Percentiles rank a stretch among this genome's conserved stretches.
Evolutionary conservation across 2,113 vertebrate species (phyloP).

Genomic region (Proteles cristata): DNA sequence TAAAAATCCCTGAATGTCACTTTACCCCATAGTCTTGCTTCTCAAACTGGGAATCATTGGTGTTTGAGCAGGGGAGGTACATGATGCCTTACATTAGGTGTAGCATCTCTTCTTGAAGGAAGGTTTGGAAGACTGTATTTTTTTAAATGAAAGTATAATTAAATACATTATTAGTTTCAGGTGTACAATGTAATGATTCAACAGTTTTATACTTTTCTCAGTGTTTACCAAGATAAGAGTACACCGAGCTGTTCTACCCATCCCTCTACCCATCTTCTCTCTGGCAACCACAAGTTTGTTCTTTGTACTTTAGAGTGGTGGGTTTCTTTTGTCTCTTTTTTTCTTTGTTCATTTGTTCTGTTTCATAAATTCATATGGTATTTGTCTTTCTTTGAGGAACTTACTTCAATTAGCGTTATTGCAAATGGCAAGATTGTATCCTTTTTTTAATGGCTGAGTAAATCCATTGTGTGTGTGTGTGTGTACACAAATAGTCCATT

Average conservation of each 20-base stretch:
- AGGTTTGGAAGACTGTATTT: conserved; percentile 21
- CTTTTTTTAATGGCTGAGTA: neutral
- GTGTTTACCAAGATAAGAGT: neutral
- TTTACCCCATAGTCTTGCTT: conserved; percentile 2
- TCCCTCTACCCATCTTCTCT: neutral
- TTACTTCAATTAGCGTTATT: neutral
- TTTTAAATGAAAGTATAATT: neutral
- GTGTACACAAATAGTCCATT: neutral
- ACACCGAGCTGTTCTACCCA: neutral
- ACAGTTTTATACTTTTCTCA: neutral
- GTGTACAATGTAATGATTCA: neutral
- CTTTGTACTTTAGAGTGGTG: neutral
- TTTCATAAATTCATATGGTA: neutral
- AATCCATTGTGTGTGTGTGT: neutral
- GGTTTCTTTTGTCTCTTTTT: neutral
- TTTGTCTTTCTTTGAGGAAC: neutral
- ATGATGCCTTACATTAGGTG: neutral
- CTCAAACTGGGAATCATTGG: neutral
- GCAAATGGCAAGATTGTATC: neutral
- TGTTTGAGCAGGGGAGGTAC: neutral
- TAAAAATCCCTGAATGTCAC: conserved; percentile 19
- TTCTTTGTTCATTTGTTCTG: neutral
- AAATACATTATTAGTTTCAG: neutral
- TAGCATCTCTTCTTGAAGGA: conserved; percentile 3
- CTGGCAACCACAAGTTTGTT: neutral